phyloP scores from a whole-genome alignment of 2,797 vertebrate species.

The Pseudochaenichthys georgianus region DNA sequence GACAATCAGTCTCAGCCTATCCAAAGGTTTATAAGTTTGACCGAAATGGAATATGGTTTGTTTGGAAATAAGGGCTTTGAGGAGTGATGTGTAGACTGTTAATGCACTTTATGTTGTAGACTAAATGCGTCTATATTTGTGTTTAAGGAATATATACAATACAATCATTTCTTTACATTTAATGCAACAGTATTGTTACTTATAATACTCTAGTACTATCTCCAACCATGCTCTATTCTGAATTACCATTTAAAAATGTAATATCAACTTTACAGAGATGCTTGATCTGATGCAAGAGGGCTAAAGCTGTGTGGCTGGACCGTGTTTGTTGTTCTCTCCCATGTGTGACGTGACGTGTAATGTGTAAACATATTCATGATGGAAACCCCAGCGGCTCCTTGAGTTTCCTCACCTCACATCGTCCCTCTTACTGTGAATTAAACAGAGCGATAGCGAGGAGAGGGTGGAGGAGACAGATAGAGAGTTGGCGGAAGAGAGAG shows the following conservation, averaged over 20 bases:
- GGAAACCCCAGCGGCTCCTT: conserved; percentile 64
- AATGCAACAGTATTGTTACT: not conserved
- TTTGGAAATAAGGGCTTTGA: not conserved
- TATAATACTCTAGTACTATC: not conserved
- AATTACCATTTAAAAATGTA: conserved; percentile 28
- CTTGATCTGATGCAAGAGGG: conserved; percentile 33
- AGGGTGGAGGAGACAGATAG: conserved; percentile 75
- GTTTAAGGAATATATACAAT: not conserved
- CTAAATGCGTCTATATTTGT: no score
- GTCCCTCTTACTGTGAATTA: conserved; percentile 85
- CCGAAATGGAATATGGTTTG: not conserved
- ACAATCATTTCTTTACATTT: not conserved
- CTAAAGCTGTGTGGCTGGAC: conserved; percentile 42
- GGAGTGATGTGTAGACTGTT: not conserved
- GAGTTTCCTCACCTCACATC: conserved; percentile 76
- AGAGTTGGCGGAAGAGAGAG: conserved; percentile 55
- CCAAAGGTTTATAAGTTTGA: not conserved
- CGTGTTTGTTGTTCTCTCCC: conserved; percentile 50
- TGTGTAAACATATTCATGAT: conserved; percentile 85
- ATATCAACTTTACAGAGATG: not conserved
- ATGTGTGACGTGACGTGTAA: conserved; percentile 45
- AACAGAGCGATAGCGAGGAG: conserved; percentile 83
- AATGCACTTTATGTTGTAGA: not conserved
- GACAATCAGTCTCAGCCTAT: not conserved
- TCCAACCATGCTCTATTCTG: not conserved